These are phyloP conservation scores for Parascotia fuliginaria DNA, from an alignment of 2,888 invertebrate species.

Conservation along the genomic window DNA sequence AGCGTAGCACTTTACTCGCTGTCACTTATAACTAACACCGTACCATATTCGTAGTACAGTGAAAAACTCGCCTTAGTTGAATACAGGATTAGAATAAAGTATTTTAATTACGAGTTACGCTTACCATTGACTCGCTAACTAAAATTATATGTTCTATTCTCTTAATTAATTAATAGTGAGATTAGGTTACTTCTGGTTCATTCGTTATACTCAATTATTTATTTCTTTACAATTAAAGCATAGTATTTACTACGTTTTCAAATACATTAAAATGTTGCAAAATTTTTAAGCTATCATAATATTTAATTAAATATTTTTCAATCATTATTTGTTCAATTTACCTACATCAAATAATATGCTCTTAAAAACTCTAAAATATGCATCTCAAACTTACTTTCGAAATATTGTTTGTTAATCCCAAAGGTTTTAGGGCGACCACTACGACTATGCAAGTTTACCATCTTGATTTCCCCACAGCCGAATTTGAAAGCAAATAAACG, in stretches of 20 bases:
- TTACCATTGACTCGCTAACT: conserved; percentile 59
- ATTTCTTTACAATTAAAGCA: too few species aligned
- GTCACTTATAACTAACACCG: conserved; percentile 35
- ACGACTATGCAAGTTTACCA: conserved; percentile 65
- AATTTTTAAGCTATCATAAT: too few species aligned
- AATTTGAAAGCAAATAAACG: conserved; percentile 70
- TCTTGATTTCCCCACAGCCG: conserved; percentile 80
- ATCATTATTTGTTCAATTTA: not conserved
- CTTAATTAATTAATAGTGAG: conserved; percentile 59
- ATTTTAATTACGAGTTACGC: conserved; percentile 72
- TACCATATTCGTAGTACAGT: conserved; percentile 53
- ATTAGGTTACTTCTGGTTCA: conserved; percentile 48
- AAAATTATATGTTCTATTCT: conserved; percentile 56
- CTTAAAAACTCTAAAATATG: conserved; percentile 18
- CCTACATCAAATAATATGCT: conserved; percentile 4
- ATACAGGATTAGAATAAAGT: conserved; percentile 66
- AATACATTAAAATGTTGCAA: not conserved
- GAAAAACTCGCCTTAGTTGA: conserved; percentile 68
- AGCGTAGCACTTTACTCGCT: conserved; percentile 32
- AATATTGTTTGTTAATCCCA: conserved; percentile 56
- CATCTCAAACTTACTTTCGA: conserved; percentile 47
- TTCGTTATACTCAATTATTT: conserved; percentile 52
- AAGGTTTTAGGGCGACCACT: conserved; percentile 57
- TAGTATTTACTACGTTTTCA: conserved; percentile 11
- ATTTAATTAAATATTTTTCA: too few species aligned